phyloP scores from a whole-genome alignment of 2,113 vertebrate species.

The Elephas maximus region DNA sequence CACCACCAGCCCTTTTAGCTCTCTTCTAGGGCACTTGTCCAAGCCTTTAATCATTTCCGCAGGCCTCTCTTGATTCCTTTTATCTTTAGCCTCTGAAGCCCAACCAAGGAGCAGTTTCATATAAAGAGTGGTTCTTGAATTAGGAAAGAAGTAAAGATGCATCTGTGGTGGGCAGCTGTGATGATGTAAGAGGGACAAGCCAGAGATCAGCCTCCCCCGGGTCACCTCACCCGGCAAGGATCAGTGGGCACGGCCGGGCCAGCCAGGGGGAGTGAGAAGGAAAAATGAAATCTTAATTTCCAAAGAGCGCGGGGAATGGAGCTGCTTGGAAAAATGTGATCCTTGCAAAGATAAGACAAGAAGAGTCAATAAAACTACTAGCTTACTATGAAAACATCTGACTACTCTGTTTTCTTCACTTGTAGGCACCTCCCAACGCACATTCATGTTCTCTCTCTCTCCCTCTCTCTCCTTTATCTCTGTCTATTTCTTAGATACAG shows the following conservation, averaged over 20 bases:
- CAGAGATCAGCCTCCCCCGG: neutral
- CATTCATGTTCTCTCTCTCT: too few relatives aligned
- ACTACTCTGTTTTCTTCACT: neutral
- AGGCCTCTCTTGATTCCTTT: neutral
- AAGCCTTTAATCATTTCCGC: neutral
- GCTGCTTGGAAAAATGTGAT: neutral
- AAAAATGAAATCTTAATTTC: neutral
- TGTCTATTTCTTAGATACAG: too few relatives aligned
- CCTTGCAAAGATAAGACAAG: constrained; percentile 37
- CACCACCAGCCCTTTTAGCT: neutral
- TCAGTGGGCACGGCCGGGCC: neutral
- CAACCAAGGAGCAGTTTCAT: neutral
- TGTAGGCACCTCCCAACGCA: neutral
- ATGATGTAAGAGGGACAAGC: neutral
- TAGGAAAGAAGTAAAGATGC: neutral
- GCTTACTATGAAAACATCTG: neutral
- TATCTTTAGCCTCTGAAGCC: neutral
- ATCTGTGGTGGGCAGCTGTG: neutral
- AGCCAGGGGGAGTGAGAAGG: neutral
- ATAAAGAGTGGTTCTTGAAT: neutral
- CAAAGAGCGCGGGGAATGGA: neutral
- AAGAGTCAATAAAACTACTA: neutral
- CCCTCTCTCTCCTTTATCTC: too few relatives aligned
- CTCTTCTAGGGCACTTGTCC: neutral
- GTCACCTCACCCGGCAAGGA: neutral